Evolutionary conservation across 2,113 vertebrate genomes (phyloP).

Genomic region (Panthera tigris): DNA sequence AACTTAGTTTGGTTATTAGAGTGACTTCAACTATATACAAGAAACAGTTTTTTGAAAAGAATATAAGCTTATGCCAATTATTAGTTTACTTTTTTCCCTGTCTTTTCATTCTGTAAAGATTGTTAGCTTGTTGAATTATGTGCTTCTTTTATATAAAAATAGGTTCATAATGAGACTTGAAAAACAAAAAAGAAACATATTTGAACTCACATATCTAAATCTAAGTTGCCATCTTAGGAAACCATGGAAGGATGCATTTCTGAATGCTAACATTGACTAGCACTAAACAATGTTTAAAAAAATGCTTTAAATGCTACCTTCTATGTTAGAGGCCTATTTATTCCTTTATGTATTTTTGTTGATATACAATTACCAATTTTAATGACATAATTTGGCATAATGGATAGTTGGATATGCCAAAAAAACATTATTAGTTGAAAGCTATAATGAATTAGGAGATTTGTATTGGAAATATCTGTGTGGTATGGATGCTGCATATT

Average conservation of each 20-base stretch:
- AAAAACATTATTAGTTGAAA: background rate
- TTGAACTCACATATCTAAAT: conserved; percentile 16
- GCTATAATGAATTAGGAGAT: background rate
- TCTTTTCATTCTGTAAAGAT: background rate
- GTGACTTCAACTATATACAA: background rate
- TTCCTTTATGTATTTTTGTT: conserved; percentile 2
- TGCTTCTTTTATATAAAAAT: conserved; percentile 14
- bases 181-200: background rate
- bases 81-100: background rate
- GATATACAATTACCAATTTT: background rate
- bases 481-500: conserved; percentile 4
- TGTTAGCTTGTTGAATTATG: background rate
- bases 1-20: conserved; percentile 32
- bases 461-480: background rate
- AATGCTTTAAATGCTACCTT: background rate
- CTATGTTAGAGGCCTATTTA: background rate
- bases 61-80: background rate
- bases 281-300: background rate
- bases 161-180: background rate
- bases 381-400: background rate
- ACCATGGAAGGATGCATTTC: background rate
- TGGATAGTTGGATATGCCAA: background rate
- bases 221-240: conserved; percentile 19
- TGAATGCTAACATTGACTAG: background rate
- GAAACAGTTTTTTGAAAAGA: conserved; percentile 20